Evolutionary conservation across 2,888 invertebrate species (phyloP).

Genomic region (Meandrusa payeni): DNA sequence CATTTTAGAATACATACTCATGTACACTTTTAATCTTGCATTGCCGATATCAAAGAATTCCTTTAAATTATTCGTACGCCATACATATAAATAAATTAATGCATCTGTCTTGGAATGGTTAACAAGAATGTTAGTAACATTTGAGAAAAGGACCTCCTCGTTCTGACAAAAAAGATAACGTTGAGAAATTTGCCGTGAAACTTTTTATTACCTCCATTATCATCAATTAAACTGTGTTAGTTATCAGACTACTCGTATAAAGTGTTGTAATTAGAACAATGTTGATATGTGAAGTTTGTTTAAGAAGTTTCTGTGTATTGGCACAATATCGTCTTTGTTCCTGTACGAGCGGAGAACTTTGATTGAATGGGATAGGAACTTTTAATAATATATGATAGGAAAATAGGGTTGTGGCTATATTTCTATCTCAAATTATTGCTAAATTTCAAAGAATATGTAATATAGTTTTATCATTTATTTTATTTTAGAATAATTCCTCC

Average conservation of each 20-base stretch:
- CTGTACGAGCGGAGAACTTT: conserved; percentile 12
- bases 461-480: too few species aligned
- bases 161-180: too few species aligned
- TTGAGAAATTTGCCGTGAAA: background rate
- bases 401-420: conserved; percentile 11
- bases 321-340: conserved; percentile 12
- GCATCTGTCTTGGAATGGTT: too few species aligned
- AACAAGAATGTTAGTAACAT: too few species aligned
- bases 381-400: conserved; percentile 14
- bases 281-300: conserved; percentile 13
- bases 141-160: too few species aligned
- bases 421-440: background rate
- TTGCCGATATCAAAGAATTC: too few species aligned
- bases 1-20: too few species aligned
- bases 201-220: conserved; percentile 2
- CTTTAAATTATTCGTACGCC: too few species aligned
- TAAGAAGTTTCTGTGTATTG: conserved; percentile 6
- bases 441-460: background rate
- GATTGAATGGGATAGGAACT: conserved; percentile 20
- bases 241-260: conserved; percentile 3
- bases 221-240: background rate
- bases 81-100: too few species aligned
- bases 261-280: conserved; percentile 10
- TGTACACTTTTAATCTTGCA: too few species aligned
- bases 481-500: too few species aligned